Conservation (phyloP, 2,888 invertebrate species). For the Galerucella pusilla region DNA sequence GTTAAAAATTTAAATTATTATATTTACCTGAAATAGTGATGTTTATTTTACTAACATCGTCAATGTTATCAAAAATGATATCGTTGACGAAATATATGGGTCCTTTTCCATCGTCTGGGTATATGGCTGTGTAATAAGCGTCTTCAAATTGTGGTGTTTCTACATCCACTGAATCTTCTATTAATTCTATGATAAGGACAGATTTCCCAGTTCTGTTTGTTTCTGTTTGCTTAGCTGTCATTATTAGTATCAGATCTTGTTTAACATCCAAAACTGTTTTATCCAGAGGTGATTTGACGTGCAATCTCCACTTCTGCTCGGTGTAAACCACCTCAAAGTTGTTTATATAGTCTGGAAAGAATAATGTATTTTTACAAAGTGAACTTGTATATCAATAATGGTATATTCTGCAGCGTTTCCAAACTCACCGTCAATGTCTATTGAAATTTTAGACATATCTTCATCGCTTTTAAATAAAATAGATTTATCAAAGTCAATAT, state of each 20-base stretch:
- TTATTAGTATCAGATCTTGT: conserved; percentile 34
- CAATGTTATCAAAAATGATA: conserved; percentile 41
- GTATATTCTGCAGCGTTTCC: background rate
- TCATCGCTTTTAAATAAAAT: conserved; percentile 11
- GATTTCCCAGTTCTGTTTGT: conserved; percentile 28
- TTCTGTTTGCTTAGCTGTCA: conserved; percentile 36
- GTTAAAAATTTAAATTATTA: background rate
- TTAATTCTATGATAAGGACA: conserved; percentile 41
- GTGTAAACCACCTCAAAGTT: conserved; percentile 4
- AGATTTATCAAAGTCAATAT: conserved; percentile 20
- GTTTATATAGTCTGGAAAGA: conserved; percentile 1
- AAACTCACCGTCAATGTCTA: conserved; percentile 16
- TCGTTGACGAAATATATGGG: conserved; percentile 41
- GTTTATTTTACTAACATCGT: conserved; percentile 36
- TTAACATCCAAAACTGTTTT: conserved; percentile 17
- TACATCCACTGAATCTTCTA: conserved; percentile 1
- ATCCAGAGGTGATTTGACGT: conserved; percentile 29
- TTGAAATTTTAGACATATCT: conserved; percentile 11
- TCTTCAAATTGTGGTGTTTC: conserved; percentile 43
- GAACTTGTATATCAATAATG: too few species aligned
- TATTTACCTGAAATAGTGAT: conserved; percentile 35
- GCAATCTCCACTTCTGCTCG: conserved; percentile 23
- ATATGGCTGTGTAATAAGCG: conserved; percentile 43
- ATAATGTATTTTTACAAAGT: too few species aligned
- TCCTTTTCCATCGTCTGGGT: conserved; percentile 39